Percentiles rank a stretch among this genome's conserved stretches.
Evolutionary conservation across 2,113 vertebrate genomes (phyloP).

Genomic region (Hypomesus transpacificus): DNA sequence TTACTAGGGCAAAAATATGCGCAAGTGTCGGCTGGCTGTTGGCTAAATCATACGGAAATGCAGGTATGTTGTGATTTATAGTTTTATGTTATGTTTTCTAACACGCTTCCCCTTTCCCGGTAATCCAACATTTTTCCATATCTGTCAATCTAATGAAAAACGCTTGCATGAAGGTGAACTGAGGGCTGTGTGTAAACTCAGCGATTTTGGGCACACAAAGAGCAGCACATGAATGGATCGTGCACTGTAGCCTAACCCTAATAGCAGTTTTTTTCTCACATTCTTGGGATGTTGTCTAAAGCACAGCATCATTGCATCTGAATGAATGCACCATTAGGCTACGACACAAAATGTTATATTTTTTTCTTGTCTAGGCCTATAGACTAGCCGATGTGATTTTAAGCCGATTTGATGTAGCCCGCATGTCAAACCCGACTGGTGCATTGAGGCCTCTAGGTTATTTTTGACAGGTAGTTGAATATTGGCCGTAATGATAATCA

Average conservation of each 20-base stretch:
- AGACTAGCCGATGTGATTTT: not conserved
- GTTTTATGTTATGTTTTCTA: not conserved
- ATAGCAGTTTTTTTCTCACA: constrained; percentile 55
- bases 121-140: constrained; percentile 27
- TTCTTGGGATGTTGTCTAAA: constrained; percentile 26
- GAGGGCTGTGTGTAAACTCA: constrained; percentile 58
- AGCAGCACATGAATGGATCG: constrained; percentile 47
- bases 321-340: constrained; percentile 46
- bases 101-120: constrained; percentile 3
- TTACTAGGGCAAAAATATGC: constrained; percentile 81
- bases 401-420: constrained; percentile 1
- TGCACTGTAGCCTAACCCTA: constrained; percentile 37
- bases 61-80: constrained; percentile 71
- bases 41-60: constrained; percentile 81
- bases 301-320: constrained; percentile 30
- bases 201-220: constrained; percentile 72
- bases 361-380: not conserved
- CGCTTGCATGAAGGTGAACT: constrained; percentile 46
- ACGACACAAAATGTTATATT: constrained; percentile 34
- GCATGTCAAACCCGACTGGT: not conserved
- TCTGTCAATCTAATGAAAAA: constrained; percentile 25
- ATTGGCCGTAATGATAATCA: not conserved
- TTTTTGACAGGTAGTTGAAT: not conserved
- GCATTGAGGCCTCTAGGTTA: not conserved
- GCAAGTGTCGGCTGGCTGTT: constrained; percentile 87